These are phyloP conservation scores for Threskiornis aethiopicus DNA, from an alignment of 2,797 vertebrate genomes.

Conservation along the genomic window DNA sequence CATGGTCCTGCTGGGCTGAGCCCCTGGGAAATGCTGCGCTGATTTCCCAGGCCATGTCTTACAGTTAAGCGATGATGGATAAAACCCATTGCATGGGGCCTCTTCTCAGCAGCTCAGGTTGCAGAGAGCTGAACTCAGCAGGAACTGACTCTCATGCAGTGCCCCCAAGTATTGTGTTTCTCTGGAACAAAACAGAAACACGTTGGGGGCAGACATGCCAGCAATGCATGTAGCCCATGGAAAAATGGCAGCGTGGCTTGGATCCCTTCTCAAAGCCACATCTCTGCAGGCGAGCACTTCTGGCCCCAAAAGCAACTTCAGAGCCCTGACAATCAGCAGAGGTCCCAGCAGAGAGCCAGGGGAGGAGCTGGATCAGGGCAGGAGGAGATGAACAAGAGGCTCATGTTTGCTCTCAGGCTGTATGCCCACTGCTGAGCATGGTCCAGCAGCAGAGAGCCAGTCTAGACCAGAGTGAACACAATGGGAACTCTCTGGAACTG, in stretches of 20 bases:
- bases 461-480: not conserved
- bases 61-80: conserved; percentile 10
- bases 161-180: conserved; percentile 34
- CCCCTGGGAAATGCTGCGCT: not conserved
- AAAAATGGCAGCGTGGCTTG: not conserved
- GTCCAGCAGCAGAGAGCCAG: not conserved
- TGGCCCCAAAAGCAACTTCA: not conserved
- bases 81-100: conserved; percentile 32
- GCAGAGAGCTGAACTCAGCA: not conserved
- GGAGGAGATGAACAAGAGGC: not conserved
- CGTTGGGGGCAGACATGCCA: not conserved
- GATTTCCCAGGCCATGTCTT: conserved; percentile 16
- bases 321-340: not conserved
- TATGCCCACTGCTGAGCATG: not conserved
- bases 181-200: conserved; percentile 28
- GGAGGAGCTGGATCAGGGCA: not conserved
- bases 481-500: not conserved
- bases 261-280: not conserved
- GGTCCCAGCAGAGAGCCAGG: not conserved
- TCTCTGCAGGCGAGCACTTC: not conserved
- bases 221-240: not conserved
- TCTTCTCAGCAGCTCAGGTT: conserved; percentile 51
- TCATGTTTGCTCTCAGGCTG: not conserved
- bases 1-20: not conserved
- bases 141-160: not conserved